Percentiles rank a stretch among this genome's conserved stretches.
phyloP scores from a whole-genome alignment of 2,113 vertebrate genomes.

The Strix uralensis region DNA sequence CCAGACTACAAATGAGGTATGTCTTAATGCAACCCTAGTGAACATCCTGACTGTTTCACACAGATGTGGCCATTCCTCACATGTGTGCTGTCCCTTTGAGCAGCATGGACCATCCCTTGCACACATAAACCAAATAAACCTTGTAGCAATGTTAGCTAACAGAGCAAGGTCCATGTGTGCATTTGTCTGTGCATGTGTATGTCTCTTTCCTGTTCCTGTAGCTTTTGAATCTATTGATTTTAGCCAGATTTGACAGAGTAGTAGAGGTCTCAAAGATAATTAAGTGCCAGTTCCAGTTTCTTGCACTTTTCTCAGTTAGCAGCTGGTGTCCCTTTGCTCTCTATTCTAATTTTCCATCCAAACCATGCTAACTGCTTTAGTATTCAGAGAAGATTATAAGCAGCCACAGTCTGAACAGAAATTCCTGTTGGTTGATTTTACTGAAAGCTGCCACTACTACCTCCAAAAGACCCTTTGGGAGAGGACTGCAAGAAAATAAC shows the following conservation, averaged over 20 bases:
- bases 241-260: background rate
- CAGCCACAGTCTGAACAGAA: background rate
- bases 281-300: constrained; percentile 19
- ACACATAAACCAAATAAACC: background rate
- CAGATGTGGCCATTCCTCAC: background rate
- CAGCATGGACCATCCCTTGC: background rate
- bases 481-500: background rate
- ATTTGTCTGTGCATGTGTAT: background rate
- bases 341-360: constrained; percentile 6
- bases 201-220: background rate
- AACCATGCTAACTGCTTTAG: background rate
- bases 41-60: background rate
- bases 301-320: background rate
- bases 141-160: rapidly evolving
- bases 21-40: background rate
- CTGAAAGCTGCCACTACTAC: background rate
- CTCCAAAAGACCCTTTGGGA: background rate
- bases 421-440: background rate
- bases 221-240: constrained; percentile 3
- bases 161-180: background rate
- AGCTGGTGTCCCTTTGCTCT: background rate
- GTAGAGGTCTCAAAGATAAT: constrained; percentile 24
- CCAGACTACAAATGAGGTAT: background rate
- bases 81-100: background rate
- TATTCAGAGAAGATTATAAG: background rate